Percentiles rank a stretch among this genome's conserved stretches.
These are phyloP conservation scores for Tupaia tana DNA, from an alignment of 2,113 vertebrate species.

Conservation along the genomic window DNA sequence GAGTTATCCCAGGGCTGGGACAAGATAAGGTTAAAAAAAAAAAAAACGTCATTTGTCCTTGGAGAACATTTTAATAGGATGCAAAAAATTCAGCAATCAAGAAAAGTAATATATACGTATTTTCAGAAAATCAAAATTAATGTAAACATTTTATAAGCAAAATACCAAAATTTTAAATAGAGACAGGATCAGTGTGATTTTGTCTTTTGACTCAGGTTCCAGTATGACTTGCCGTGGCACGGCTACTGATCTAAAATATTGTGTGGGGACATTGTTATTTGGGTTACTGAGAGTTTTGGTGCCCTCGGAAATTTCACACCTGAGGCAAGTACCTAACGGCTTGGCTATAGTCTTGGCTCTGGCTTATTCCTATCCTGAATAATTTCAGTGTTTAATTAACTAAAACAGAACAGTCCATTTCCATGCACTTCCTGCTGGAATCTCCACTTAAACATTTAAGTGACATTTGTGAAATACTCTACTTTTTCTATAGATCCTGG, in stretches of 20 bases:
- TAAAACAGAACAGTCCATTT: conserved; percentile 37
- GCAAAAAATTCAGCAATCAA: not conserved
- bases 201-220: not conserved
- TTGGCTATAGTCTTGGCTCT: not conserved
- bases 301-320: not conserved
- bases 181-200: not conserved
- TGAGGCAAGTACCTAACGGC: not conserved
- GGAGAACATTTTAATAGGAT: not conserved
- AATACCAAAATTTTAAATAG: conserved; percentile 48
- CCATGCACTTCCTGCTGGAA: not conserved
- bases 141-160: not conserved
- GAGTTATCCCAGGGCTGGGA: not conserved
- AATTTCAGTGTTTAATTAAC: conserved; percentile 17
- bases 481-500: not conserved
- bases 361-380: not conserved
- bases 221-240: not conserved
- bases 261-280: not conserved
- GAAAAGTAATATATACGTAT: not conserved
- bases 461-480: conserved; percentile 31
- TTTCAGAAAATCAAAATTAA: conserved; percentile 24
- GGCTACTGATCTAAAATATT: not conserved
- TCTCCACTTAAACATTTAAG: conserved; percentile 10
- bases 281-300: not conserved
- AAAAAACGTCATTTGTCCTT: not conserved
- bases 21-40: not conserved